Evolutionary conservation across 2,113 vertebrate genomes (phyloP).

Genomic region (Antechinus stuartii): DNA sequence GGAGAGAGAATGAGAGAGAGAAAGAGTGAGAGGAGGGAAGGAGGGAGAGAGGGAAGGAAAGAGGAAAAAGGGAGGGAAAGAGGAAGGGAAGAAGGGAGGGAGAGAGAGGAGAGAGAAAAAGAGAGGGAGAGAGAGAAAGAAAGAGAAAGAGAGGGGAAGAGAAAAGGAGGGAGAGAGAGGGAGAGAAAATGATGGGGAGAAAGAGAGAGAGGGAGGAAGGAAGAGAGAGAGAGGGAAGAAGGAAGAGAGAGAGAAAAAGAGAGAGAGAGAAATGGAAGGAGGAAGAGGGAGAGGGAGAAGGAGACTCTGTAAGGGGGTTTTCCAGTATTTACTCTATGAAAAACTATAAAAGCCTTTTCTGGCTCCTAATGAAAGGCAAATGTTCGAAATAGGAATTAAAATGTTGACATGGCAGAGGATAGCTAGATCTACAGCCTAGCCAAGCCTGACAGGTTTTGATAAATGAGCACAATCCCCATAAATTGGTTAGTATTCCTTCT

Average conservation of each 20-base stretch:
- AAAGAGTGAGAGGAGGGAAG: not conserved
- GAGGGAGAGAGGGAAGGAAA: not conserved
- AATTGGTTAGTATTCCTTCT: constrained; percentile 1
- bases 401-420: constrained; percentile 59
- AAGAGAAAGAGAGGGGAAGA: not conserved
- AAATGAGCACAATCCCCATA: constrained; percentile 59
- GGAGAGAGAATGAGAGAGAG: not conserved
- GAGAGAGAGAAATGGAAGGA: not conserved
- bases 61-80: not conserved
- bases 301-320: constrained; percentile 29
- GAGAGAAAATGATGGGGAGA: not conserved
- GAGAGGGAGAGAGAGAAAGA: not conserved
- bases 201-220: not conserved
- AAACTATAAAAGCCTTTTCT: constrained; percentile 46
- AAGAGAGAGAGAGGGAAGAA: not conserved
- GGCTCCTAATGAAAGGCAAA: constrained; percentile 70
- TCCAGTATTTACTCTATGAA: constrained; percentile 56
- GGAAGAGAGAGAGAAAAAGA: not conserved
- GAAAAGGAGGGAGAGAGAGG: not conserved
- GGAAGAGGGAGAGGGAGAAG: not conserved
- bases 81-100: not conserved
- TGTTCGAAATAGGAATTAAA: constrained; percentile 74
- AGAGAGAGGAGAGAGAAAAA: not conserved
- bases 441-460: constrained; percentile 61
- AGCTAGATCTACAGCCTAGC: constrained; percentile 22